A percentile compares a stretch with the other conserved stretches of the same genome.
These are phyloP conservation scores for Syrista parreyssii DNA, from an alignment of 2,888 invertebrate species.

Conservation along the genomic window DNA sequence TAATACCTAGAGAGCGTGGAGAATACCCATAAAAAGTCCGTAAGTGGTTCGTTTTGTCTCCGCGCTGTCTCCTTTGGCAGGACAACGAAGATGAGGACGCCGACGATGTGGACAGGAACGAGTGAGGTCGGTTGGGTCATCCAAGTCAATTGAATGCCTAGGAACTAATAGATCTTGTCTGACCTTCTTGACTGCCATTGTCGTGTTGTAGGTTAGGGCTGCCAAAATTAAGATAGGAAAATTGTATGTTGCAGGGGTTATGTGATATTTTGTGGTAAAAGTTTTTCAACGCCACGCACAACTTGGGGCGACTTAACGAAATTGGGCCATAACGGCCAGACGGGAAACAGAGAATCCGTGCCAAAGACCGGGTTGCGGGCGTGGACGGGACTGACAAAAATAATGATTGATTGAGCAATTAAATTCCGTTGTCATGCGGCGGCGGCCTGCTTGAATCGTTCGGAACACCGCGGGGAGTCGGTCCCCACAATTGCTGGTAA, in stretches of 20 bases:
- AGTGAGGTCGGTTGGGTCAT: neutral
- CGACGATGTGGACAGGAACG: neutral
- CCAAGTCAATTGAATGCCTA: neutral
- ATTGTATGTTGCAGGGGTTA: neutral
- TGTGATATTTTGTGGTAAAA: neutral
- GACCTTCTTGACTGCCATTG: neutral
- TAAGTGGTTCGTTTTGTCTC: constrained; percentile 58
- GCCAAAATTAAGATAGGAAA: neutral
- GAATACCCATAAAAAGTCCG: constrained; percentile 56
- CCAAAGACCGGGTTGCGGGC: neutral
- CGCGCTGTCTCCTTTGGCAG: constrained; percentile 43
- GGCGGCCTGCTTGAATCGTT: constrained; percentile 40
- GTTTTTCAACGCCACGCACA: neutral
- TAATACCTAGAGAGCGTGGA: constrained; percentile 51
- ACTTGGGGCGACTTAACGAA: neutral
- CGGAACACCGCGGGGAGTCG: constrained; percentile 54
- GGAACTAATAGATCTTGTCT: neutral
- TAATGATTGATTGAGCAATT: constrained; percentile 65
- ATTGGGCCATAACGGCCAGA: neutral
- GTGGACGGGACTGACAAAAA: constrained; percentile 35
- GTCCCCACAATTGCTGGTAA: constrained; percentile 63
- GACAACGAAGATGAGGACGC: neutral
- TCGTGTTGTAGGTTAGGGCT: neutral
- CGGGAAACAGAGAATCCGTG: neutral
- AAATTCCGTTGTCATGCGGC: constrained; percentile 61